phyloP scores from a whole-genome alignment of 1,140 invertebrate genomes.

The Drosophila watanabei region DNA sequence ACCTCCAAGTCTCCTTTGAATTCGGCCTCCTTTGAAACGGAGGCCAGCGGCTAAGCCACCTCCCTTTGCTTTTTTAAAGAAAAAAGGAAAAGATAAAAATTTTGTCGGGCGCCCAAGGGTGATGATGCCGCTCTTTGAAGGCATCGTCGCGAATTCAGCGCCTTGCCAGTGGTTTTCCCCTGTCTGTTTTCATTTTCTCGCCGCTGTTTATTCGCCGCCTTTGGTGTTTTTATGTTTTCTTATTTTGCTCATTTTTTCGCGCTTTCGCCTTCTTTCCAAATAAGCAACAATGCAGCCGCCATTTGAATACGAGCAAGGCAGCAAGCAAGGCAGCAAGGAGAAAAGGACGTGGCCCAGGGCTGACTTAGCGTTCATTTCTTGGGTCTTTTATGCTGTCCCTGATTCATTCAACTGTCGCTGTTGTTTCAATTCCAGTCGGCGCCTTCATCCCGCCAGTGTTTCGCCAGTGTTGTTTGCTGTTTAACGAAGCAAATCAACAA shows the following conservation, averaged over 20 bases:
- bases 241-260: conserved; percentile 48
- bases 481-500: conserved; percentile 84
- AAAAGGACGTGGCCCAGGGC: conserved; percentile 19
- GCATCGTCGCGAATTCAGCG: conserved; percentile 62
- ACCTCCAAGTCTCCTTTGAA: conserved; percentile 3
- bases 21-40: conserved; percentile 3
- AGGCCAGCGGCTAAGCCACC: conserved; percentile 46
- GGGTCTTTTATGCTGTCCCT: conserved; percentile 54
- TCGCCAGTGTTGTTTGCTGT: conserved; percentile 73
- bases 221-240: conserved; percentile 47
- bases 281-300: conserved; percentile 60
- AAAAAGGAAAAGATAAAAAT: conserved; percentile 24
- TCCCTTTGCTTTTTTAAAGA: conserved; percentile 23
- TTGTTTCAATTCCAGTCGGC: conserved; percentile 65
- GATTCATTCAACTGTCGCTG: conserved; percentile 63
- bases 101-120: conserved; percentile 49
- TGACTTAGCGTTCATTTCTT: conserved; percentile 39
- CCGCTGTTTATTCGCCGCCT: conserved; percentile 42
- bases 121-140: conserved; percentile 65
- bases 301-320: conserved; percentile 52
- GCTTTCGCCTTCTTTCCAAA: conserved; percentile 28
- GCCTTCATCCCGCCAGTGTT: conserved; percentile 23
- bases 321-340: conserved; percentile 7
- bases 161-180: conserved; percentile 44
- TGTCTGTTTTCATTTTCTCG: conserved; percentile 56